Evolutionary conservation across 2,888 invertebrate species (phyloP).

Genomic region (Lingula anatina): DNA sequence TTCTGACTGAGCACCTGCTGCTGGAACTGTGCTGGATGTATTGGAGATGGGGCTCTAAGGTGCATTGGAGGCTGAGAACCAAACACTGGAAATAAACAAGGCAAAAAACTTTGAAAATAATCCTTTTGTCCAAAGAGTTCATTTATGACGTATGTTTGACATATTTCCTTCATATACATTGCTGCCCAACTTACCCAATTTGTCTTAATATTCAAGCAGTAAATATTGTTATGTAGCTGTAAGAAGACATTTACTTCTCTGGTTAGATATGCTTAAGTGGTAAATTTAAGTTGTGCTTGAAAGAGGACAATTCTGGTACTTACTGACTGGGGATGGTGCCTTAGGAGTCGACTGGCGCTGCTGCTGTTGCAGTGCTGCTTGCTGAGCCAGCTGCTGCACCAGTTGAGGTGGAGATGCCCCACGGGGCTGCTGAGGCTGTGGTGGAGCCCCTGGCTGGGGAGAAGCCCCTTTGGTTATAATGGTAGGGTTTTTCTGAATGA

Average conservation of each 20-base stretch:
- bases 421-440: slow-evolving; percentile 12
- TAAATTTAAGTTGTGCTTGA: too few species aligned
- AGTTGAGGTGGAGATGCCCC: slow-evolving; percentile 3
- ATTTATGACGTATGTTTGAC: too few species aligned
- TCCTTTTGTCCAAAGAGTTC: too few species aligned
- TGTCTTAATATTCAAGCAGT: too few species aligned
- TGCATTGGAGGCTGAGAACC: slow-evolving; percentile 52
- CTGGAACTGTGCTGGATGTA: slow-evolving; percentile 40
- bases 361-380: slow-evolving; percentile 10
- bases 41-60: slow-evolving; percentile 50
- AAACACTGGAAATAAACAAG: slow-evolving; percentile 52
- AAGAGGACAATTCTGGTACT: too few species aligned
- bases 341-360: slow-evolving; percentile 24
- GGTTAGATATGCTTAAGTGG: too few species aligned
- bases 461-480: slow-evolving; percentile 44
- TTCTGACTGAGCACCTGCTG: too few species aligned
- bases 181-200: too few species aligned
- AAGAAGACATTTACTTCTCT: too few species aligned
- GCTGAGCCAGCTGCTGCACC: slow-evolving; percentile 11
- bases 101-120: too few species aligned
- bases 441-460: slow-evolving; percentile 29
- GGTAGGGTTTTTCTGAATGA: slow-evolving; percentile 43
- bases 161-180: too few species aligned
- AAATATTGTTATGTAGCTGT: too few species aligned
- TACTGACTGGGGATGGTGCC: slow-evolving; percentile 49